A percentile compares a stretch with the other conserved stretches of the same genome.
Evolutionary conservation across 2,113 vertebrate genomes (phyloP).

Genomic region (Beaufortia kweichowensis): DNA sequence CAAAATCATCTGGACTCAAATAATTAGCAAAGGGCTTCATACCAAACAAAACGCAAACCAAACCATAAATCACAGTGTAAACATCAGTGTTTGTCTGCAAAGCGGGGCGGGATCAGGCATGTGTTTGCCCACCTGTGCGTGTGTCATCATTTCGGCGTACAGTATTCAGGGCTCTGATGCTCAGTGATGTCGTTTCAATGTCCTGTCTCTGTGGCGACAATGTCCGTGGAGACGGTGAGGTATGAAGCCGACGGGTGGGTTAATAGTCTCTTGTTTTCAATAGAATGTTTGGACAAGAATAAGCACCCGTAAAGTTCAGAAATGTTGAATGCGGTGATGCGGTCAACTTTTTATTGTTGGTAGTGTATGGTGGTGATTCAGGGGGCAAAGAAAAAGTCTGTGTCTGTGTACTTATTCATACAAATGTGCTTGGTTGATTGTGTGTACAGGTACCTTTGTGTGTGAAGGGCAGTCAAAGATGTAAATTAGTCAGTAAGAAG

Average conservation of each 20-base stretch:
- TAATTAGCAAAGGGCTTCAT: constrained; percentile 2
- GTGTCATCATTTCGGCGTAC: constrained; percentile 53
- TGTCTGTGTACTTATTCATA: constrained; percentile 14
- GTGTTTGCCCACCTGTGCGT: constrained; percentile 54
- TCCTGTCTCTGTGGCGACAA: constrained; percentile 59
- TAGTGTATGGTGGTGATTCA: background rate
- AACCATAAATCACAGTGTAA: constrained; percentile 28
- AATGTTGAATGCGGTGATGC: constrained; percentile 9
- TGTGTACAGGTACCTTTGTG: constrained; percentile 46
- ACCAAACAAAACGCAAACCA: background rate
- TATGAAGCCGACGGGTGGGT: constrained; percentile 56
- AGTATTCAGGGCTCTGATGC: constrained; percentile 57
- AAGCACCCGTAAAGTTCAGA: constrained; percentile 52
- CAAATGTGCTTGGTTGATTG: constrained; percentile 32
- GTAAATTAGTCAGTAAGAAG: constrained; percentile 78
- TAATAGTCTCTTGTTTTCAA: constrained; percentile 63
- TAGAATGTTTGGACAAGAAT: constrained; percentile 57
- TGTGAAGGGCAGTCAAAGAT: constrained; percentile 72
- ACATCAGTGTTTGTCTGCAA: constrained; percentile 12
- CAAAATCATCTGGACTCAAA: constrained; percentile 2
- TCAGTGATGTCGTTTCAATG: constrained; percentile 35
- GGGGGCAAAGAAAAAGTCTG: constrained; percentile 1
- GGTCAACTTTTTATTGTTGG: background rate
- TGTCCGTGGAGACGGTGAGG: constrained; percentile 41
- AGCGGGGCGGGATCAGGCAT: background rate